phyloP scores from a whole-genome alignment of 2,888 invertebrate genomes.

The Patella pellucida region DNA sequence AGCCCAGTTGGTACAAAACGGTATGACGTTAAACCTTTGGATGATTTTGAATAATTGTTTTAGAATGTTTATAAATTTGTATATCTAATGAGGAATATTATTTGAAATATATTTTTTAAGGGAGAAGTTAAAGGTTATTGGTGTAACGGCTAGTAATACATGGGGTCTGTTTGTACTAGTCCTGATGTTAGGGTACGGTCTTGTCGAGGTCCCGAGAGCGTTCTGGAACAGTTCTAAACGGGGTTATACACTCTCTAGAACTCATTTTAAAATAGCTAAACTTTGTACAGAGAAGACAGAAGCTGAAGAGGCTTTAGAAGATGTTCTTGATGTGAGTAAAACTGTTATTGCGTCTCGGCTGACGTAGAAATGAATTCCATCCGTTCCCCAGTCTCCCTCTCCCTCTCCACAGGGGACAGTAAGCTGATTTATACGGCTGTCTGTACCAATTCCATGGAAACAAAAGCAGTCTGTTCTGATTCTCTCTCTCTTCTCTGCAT shows the following conservation, averaged over 20 bases:
- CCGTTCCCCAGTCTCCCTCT: too few species aligned
- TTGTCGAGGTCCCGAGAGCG: conserved; percentile 91
- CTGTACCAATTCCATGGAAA: too few species aligned
- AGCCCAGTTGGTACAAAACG: too few species aligned
- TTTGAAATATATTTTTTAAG: conserved; percentile 69
- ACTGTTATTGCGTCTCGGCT: not conserved
- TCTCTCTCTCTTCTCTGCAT: too few species aligned
- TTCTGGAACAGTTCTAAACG: conserved; percentile 92
- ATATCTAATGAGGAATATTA: not conserved
- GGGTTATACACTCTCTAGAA: conserved; percentile 85
- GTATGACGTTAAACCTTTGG: too few species aligned
- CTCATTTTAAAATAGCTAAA: conserved; percentile 95
- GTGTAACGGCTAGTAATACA: conserved; percentile 98
- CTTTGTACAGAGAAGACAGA: conserved; percentile 95
- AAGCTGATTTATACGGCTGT: too few species aligned
- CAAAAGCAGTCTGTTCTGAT: too few species aligned
- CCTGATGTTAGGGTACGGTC: conserved; percentile 90
- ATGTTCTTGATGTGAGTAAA: conserved; percentile 86
- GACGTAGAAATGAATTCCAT: too few species aligned
- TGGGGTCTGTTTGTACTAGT: conserved; percentile 98
- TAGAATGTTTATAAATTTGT: too few species aligned
- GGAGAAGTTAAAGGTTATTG: conserved; percentile 92
- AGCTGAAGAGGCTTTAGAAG: conserved; percentile 96
- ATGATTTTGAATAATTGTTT: not conserved
- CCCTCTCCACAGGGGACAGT: too few species aligned